Base-by-base conservation (phyloP, 2,888 invertebrate species). In the Drosophila birchii region DNA sequence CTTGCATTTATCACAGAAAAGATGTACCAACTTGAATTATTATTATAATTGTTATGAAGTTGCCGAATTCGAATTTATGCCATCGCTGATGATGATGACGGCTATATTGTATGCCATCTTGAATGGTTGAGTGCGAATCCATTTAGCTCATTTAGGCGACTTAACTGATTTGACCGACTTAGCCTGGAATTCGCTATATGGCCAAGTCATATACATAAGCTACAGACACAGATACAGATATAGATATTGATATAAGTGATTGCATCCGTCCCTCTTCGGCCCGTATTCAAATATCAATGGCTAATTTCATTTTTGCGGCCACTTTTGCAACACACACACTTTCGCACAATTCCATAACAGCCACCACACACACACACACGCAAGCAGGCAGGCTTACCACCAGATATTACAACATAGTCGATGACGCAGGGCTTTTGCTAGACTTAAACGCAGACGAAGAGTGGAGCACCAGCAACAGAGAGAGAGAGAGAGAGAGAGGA, bases 391-490 rank as follows among this genome's bases (percentile, higher is more conserved):
- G 29, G 29, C 14, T 49, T 32, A 20, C 51, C 51, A 53, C 51
- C 41, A 45, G 45, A n/a, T 57, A 73, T 73, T 73, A 73, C 72
- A 58, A 76, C 77, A 77, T 56, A 71, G 62, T 32, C 90, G 73
- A 85, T 85, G 84, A 85, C 84, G 84, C 84, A 88, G 90, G 83
- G 84, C 86, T 89, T 84, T 82, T 89, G 66, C 73, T 55, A 67
- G 73, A 68, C 57, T 14, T 23, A 29, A 49, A 34, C 32, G 11
- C 47, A 55, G 8, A 29, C 26, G 16, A 16, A 26, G n/a, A 60
- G 39, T 7, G 26, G 26, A 26, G 20, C 14, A 20, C 14, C 23
- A 5, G 26, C 26, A 4, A 23, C n/a, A 2, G 29, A 29, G 29
- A 23, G 32, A 41, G n/a, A 32, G 20, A 20, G 8, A 29, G 38